phyloP scores from a whole-genome alignment of 2,113 vertebrate species.

The Salminus brasiliensis region DNA sequence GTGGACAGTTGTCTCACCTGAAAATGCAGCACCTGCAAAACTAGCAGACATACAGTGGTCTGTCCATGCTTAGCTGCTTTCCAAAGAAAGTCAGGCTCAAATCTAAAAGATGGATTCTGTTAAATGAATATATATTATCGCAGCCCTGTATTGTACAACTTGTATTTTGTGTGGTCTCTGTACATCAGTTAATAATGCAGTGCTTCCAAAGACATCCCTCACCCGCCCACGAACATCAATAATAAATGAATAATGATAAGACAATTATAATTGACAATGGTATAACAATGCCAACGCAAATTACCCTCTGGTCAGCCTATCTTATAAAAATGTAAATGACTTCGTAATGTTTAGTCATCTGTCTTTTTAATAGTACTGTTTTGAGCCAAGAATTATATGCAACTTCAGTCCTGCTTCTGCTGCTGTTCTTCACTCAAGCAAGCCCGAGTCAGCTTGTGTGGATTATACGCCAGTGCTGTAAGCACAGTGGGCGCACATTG shows the following conservation, averaged over 20 bases:
- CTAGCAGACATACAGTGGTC: background rate
- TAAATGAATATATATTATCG: background rate
- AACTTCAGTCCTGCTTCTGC: background rate
- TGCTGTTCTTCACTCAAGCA: background rate
- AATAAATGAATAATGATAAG: constrained; percentile 19
- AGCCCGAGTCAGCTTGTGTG: background rate
- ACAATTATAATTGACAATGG: constrained; percentile 13
- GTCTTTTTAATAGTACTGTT: background rate
- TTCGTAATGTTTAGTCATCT: background rate
- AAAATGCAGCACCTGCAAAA: constrained; percentile 1
- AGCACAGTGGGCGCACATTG: background rate
- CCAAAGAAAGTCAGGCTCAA: background rate
- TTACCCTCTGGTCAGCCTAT: background rate
- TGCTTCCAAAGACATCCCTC: background rate
- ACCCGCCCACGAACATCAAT: background rate
- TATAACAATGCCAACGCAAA: background rate
- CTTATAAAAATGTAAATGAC: constrained; percentile 6
- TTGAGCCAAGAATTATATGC: background rate
- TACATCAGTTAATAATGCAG: background rate
- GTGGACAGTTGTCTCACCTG: background rate
- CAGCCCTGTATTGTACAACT: background rate
- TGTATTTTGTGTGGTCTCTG: background rate
- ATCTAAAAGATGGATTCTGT: background rate
- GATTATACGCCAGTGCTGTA: background rate
- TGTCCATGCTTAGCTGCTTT: background rate